A percentile compares a stretch with the other conserved stretches of the same genome.
phyloP scores from a whole-genome alignment of 2,113 vertebrate genomes.

The Chitala chitala region DNA sequence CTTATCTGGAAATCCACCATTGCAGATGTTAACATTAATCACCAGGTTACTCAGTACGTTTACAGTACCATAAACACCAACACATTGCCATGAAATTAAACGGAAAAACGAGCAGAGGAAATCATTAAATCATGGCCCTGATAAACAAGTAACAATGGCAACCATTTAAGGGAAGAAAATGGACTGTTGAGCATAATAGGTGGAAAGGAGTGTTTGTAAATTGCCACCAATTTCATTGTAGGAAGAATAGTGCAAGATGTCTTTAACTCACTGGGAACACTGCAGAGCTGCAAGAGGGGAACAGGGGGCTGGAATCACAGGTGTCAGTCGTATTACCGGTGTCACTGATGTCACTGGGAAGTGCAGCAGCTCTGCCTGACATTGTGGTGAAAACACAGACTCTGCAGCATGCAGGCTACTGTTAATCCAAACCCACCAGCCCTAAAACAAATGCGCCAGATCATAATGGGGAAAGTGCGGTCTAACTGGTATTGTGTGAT shows the following conservation, averaged over 20 bases:
- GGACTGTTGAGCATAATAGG: constrained; percentile 7
- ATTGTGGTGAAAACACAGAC: not conserved
- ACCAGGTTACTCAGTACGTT: not conserved
- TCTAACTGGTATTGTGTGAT: too few relatives aligned
- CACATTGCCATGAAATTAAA: not conserved
- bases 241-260: not conserved
- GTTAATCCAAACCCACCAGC: not conserved
- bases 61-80: not conserved
- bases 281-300: not conserved
- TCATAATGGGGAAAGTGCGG: too few relatives aligned
- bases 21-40: not conserved
- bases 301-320: not conserved
- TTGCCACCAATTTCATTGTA: not conserved
- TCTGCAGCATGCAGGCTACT: not conserved
- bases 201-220: constrained; percentile 21
- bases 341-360: not conserved
- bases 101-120: constrained; percentile 15
- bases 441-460: too few relatives aligned
- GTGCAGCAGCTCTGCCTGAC: too few relatives aligned
- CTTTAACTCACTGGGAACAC: not conserved
- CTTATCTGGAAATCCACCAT: not conserved
- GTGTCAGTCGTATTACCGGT: too few relatives aligned
- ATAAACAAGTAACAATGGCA: constrained; percentile 3
- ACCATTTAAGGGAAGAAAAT: not conserved
- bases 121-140: constrained; percentile 6